These are phyloP conservation scores for Psettodes erumei DNA, from an alignment of 2,113 vertebrate genomes.

Conservation along the genomic window DNA sequence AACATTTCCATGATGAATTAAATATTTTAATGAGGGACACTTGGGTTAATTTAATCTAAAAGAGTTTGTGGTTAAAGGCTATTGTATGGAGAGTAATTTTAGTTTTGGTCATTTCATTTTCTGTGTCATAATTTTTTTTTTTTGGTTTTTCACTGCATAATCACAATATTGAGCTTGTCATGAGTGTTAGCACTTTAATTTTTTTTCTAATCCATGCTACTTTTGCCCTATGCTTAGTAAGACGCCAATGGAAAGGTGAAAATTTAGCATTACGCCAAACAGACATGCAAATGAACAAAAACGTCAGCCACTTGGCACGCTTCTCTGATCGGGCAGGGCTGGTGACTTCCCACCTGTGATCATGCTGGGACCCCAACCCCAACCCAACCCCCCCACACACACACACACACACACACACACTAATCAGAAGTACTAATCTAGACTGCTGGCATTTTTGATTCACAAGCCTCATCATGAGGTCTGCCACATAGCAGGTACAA, in stretches of 20 bases:
- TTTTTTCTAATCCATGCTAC: neutral
- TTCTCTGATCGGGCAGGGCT: constrained; percentile 38
- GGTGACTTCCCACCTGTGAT: constrained; percentile 51
- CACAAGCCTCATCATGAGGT: constrained; percentile 48
- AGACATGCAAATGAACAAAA: constrained; percentile 35
- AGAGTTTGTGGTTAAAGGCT: neutral
- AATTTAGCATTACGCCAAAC: neutral
- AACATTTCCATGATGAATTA: neutral
- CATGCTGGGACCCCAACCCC: constrained; percentile 23
- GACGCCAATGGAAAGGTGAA: neutral
- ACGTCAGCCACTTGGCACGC: constrained; percentile 10
- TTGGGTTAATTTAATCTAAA: neutral
- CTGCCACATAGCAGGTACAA: constrained; percentile 51
- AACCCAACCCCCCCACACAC: constrained; percentile 44
- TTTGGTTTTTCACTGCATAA: neutral
- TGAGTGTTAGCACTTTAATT: neutral
- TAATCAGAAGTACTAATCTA: constrained; percentile 62
- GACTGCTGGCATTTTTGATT: constrained; percentile 57
- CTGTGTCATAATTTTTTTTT: neutral
- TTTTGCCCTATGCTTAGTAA: neutral
- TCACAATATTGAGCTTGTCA: neutral
- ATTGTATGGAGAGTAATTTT: neutral
- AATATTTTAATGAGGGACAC: neutral
- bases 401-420: constrained; percentile 45
- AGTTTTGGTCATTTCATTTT: neutral